phyloP scores from a whole-genome alignment of 2,797 vertebrate species.

The Etheostoma perlongum region DNA sequence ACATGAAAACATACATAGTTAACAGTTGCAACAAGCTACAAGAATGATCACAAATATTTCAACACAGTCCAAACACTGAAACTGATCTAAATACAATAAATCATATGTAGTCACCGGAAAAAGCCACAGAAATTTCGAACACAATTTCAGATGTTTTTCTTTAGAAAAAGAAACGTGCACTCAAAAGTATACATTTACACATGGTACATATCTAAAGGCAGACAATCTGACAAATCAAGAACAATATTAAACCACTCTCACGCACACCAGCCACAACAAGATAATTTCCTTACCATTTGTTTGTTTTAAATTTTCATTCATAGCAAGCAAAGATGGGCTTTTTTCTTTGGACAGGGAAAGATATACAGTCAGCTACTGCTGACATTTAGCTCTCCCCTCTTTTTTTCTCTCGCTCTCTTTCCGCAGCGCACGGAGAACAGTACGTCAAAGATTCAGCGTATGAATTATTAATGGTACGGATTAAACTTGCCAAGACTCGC shows the following conservation, averaged over 20 bases:
- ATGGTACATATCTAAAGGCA: neutral
- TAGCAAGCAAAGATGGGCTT: conserved; percentile 49
- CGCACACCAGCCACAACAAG: neutral
- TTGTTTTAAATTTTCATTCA: conserved; percentile 59
- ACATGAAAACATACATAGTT: neutral
- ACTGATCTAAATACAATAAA: neutral
- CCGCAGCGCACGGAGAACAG: conserved; percentile 55
- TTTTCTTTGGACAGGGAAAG: conserved; percentile 44
- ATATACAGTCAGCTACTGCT: conserved; percentile 62
- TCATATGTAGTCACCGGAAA: neutral
- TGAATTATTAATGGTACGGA: conserved; percentile 81
- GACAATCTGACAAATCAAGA: neutral
- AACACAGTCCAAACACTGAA: neutral
- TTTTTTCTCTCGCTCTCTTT: conserved; percentile 25
- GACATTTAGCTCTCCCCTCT: conserved; percentile 71
- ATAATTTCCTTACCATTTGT: conserved; percentile 29
- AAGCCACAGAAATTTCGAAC: neutral
- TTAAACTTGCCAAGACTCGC: conserved; percentile 72
- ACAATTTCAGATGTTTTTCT: neutral
- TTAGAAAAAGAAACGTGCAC: neutral
- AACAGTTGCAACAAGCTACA: neutral
- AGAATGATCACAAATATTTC: neutral
- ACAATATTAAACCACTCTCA: neutral
- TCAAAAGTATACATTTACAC: neutral
- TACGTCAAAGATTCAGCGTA: conserved; percentile 64